phyloP scores from a whole-genome alignment of 2,888 invertebrate genomes.

The Megaustenia siamemsis region DNA sequence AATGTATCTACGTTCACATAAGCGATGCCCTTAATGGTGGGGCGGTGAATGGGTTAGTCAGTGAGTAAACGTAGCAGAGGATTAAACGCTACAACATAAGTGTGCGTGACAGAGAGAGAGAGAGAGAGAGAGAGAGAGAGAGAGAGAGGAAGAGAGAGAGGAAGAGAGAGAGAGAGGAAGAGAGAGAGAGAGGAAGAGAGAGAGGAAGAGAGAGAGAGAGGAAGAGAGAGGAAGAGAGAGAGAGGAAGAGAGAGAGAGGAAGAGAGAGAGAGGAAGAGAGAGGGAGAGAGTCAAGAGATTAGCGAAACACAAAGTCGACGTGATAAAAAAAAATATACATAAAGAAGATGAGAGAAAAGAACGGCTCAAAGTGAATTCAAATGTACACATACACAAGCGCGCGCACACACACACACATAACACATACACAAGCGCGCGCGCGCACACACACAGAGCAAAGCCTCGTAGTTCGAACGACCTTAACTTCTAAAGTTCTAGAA shows the following conservation, averaged over 20 bases:
- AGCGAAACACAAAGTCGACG: background rate
- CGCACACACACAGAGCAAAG: too few relatives aligned
- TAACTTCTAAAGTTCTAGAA: too few relatives aligned
- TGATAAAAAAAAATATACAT: background rate
- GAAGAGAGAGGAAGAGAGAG: background rate
- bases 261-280: conserved; percentile 21
- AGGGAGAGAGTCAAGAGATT: background rate
- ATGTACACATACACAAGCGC: too few relatives aligned
- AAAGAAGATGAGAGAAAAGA: background rate
- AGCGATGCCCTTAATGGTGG: too few relatives aligned
- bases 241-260: background rate
- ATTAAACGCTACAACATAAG: too few relatives aligned
- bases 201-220: conserved; percentile 12
- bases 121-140: background rate
- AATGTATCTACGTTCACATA: too few relatives aligned
- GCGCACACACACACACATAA: too few relatives aligned
- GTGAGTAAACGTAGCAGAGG: too few relatives aligned
- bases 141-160: background rate
- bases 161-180: background rate
- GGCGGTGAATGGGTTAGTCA: too few relatives aligned
- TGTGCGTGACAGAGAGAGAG: too few relatives aligned
- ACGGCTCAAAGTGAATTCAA: background rate
- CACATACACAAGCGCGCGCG: too few relatives aligned
- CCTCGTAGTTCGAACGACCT: too few relatives aligned
- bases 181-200: background rate